Percentiles rank a stretch among this genome's conserved stretches.
Evolutionary conservation across 2,888 invertebrate species (phyloP).

Genomic region (Agrochola macilenta): DNA sequence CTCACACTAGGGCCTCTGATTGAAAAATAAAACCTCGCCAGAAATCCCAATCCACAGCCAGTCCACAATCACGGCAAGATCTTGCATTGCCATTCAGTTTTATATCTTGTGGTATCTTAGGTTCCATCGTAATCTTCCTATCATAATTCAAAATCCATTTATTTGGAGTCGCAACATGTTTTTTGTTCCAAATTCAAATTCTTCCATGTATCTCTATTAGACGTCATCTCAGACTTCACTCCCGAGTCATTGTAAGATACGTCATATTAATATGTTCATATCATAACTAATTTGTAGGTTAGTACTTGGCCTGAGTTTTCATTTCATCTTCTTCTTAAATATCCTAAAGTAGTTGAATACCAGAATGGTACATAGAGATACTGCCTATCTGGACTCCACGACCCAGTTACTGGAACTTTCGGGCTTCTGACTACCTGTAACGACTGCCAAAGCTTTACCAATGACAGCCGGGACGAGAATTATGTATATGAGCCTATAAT

Average conservation of each 20-base stretch:
- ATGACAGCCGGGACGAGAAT: not conserved
- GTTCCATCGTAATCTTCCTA: not conserved
- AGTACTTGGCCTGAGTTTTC: not conserved
- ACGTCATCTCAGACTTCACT: not conserved
- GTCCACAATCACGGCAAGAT: not conserved
- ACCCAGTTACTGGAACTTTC: not conserved
- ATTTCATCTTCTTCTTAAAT: not conserved
- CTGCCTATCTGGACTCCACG: too few species aligned
- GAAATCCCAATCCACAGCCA: not conserved
- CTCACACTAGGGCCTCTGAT: not conserved
- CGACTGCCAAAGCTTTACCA: not conserved
- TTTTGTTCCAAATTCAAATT: too few species aligned
- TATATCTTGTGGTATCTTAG: not conserved
- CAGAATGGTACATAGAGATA: not conserved
- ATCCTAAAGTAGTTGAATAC: not conserved
- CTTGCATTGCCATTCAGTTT: not conserved
- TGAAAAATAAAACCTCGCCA: not conserved
- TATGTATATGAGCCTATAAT: not conserved
- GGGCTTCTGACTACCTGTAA: not conserved
- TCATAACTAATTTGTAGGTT: too few species aligned
- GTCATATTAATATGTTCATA: too few species aligned
- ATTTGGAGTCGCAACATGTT: not conserved
- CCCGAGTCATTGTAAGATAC: not conserved
- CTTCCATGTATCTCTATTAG: not conserved
- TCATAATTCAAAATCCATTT: not conserved